Conservation (phyloP, 2,888 invertebrate genomes). For the Sinhomidia bicolor region DNA sequence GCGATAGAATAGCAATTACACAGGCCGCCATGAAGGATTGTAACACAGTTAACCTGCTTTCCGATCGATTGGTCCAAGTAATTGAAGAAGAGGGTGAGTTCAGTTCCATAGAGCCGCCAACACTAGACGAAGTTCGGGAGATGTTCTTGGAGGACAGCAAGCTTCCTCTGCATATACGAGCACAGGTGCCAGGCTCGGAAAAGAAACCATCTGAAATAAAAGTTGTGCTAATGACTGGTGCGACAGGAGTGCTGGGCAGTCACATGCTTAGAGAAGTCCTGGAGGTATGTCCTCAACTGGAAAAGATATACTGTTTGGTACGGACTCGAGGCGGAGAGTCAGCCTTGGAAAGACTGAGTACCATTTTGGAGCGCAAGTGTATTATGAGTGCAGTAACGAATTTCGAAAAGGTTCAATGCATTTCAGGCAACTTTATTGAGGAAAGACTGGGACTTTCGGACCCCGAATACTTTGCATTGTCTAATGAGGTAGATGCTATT, state of each 20-base stretch:
- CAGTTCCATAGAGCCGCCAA: constrained; percentile 4
- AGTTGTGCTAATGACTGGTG: constrained; percentile 34
- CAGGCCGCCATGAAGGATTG: constrained; percentile 36
- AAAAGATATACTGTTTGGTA: constrained; percentile 40
- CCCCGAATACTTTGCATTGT: neutral
- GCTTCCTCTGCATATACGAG: neutral
- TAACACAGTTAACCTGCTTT: neutral
- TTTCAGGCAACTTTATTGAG: constrained; percentile 26
- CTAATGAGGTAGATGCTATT: constrained; percentile 10
- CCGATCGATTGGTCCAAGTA: constrained; percentile 23
- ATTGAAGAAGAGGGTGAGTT: constrained; percentile 42
- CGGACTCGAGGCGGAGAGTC: neutral
- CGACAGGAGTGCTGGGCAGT: constrained; percentile 39
- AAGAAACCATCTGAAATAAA: constrained; percentile 32
- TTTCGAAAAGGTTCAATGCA: constrained; percentile 9
- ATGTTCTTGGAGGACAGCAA: constrained; percentile 8
- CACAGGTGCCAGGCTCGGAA: neutral
- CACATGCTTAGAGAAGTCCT: constrained; percentile 29
- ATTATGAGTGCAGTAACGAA: neutral
- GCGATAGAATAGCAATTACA: neutral
- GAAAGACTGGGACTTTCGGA: constrained; percentile 7
- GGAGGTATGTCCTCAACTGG: constrained; percentile 26
- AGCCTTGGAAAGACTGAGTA: constrained; percentile 20
- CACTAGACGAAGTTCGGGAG: constrained; percentile 12
- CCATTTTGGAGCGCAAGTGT: neutral